Percentiles rank a stretch among this genome's conserved stretches.
Conservation (phyloP, 2,797 vertebrate species). For the Tamandua tetradactyla region DNA sequence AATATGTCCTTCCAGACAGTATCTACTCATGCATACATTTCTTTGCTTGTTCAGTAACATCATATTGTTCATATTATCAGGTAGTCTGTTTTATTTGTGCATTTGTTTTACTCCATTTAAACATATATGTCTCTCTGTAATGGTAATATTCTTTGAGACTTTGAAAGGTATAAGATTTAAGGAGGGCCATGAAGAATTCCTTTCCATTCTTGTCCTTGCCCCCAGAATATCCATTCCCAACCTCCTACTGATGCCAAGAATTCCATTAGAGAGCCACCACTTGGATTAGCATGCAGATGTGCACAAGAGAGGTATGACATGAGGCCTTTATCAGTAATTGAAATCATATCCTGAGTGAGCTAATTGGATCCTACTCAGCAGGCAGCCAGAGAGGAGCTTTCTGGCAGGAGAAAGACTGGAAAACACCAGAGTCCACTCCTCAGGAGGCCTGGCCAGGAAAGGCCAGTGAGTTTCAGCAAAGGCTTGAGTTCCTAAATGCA, state of each 20-base stretch:
- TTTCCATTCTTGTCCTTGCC: not conserved
- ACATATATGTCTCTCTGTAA: not conserved
- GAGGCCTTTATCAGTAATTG: constrained; percentile 8
- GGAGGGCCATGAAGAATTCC: not conserved
- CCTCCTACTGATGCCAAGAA: not conserved
- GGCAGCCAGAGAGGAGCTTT: not conserved
- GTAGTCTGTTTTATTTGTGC: not conserved
- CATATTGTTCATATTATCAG: not conserved
- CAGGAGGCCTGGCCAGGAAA: not conserved
- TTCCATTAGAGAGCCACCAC: not conserved
- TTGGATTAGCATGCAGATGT: not conserved
- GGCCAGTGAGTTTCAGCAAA: not conserved
- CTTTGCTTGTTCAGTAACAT: not conserved
- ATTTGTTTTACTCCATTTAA: not conserved
- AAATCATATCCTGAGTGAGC: not conserved
- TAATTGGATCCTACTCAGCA: not conserved
- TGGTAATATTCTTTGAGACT: not conserved
- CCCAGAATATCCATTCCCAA: not conserved
- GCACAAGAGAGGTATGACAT: accelerated
- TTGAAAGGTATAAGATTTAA: not conserved
- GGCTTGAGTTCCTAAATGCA: not conserved
- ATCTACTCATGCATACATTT: not conserved
- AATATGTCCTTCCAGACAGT: not conserved
- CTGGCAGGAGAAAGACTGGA: not conserved
- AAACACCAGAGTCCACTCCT: not conserved